A percentile compares a stretch with the other conserved stretches of the same genome.
These are phyloP conservation scores for Macrophya annulata DNA, from an alignment of 2,888 invertebrate species.

Conservation along the genomic window DNA sequence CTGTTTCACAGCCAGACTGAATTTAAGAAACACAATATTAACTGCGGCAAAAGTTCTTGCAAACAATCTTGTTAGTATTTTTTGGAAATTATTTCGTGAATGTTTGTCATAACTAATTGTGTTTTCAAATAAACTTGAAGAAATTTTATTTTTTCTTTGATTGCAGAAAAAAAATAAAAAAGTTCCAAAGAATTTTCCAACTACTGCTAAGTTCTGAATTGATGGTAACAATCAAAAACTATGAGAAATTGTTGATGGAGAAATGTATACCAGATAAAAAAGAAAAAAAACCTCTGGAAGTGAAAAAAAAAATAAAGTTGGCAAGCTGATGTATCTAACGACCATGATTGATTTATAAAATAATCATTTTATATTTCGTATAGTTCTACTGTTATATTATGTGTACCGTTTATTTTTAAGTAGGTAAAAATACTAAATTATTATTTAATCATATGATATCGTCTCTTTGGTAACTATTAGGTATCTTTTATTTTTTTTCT, in stretches of 20 bases:
- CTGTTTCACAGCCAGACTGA: constrained; percentile 62
- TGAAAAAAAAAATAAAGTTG: background rate
- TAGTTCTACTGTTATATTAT: constrained; percentile 26
- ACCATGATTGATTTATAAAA: constrained; percentile 37
- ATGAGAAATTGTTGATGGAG: background rate
- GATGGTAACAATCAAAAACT: background rate
- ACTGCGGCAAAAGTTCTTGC: constrained; percentile 54
- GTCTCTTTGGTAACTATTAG: constrained; percentile 8
- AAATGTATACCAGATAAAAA: background rate
- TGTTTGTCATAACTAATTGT: background rate
- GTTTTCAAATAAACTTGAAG: background rate
- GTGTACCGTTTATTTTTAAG: constrained; percentile 12
- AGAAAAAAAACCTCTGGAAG: background rate
- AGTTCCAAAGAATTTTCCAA: background rate
- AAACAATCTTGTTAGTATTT: constrained; percentile 56
- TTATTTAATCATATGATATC: background rate
- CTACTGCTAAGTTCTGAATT: background rate
- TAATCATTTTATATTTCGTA: constrained; percentile 16
- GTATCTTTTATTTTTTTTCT: background rate
- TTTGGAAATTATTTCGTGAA: background rate
- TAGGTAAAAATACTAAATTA: constrained; percentile 32
- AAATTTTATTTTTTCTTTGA: constrained; percentile 47
- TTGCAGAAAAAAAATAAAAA: constrained; percentile 2
- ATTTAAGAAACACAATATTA: constrained; percentile 61
- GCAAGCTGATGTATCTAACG: constrained; percentile 21